A percentile compares a stretch with the other conserved stretches of the same genome.
Evolutionary conservation across 2,113 vertebrate genomes (phyloP).

Genomic region (Myiozetetes cayanensis): DNA sequence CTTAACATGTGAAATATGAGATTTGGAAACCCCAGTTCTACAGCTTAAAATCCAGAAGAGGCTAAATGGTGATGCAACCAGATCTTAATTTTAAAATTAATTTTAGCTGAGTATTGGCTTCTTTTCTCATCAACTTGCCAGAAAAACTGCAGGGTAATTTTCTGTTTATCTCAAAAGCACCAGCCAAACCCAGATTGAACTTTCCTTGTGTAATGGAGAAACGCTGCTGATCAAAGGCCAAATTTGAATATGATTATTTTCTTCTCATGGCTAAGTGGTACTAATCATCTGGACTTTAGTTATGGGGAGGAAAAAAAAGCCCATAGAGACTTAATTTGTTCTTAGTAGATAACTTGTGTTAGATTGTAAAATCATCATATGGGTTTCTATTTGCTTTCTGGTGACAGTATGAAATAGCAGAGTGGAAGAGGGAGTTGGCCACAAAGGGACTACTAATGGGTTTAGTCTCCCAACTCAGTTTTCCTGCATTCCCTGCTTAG

Average conservation of each 20-base stretch:
- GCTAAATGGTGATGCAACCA: not conserved
- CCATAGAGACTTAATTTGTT: not conserved
- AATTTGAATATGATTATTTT: not conserved
- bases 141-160: not conserved
- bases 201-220: not conserved
- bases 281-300: not conserved
- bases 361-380: not conserved
- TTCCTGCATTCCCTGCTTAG: not conserved
- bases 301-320: not conserved
- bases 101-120: slow-evolving; percentile 4
- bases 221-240: not conserved
- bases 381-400: not conserved
- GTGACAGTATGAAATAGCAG: not conserved
- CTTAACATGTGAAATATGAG: not conserved
- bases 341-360: not conserved
- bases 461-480: not conserved
- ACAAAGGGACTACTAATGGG: not conserved
- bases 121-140: not conserved
- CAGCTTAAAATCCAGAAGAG: not conserved
- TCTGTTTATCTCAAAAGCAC: slow-evolving; percentile 39
- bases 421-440: not conserved
- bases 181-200: not conserved
- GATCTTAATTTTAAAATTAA: not conserved
- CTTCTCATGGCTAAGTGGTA: not conserved
- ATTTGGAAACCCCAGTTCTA: not conserved